Evolutionary conservation across 2,797 vertebrate species (phyloP), one percentile per base, ranked within the genome.

Genomic region (Podargus strigoides): DNA sequence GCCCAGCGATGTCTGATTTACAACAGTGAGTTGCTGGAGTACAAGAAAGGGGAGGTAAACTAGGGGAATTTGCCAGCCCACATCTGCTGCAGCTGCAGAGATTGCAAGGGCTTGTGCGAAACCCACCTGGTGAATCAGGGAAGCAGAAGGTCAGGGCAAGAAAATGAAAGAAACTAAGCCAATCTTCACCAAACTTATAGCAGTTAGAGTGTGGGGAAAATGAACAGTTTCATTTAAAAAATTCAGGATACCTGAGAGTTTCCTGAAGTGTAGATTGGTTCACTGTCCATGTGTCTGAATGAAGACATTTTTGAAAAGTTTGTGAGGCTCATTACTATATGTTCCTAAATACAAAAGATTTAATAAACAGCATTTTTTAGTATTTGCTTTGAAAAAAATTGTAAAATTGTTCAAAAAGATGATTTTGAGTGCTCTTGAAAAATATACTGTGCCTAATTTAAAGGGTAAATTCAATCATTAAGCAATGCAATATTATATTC

Each of bases 111-210:
- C 26, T 56, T 76, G 34, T 34, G 58, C 11, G 72, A 87, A 95
- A 46, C 14, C 81, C 93, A 95, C 69, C 89, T 95, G 86, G 30
- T 67, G 32, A 87, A 87, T 89, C 26, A 77, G 39, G 58, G 89
- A 97, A 97, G 68, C 46, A 83, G 78, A 36, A 5, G 67, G 32
- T 28, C 23, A 79, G 9, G 36, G 59, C 34, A 58, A 79, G 44
- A 83, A 90, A 93, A 68, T 16, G 24, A 89, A 95, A 90, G 49
- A 22, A 64, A 5, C 7, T 5, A 56, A 80, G 77, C 18, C 5
- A 53, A 32, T 52, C 30, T 77, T 89, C 21, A 47, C 17, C 52
- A 83, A 81, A 56, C 10, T 42, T 56, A 67, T 8, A 67, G 20
- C 24, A 47, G 20, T 37, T 53, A 23, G 28, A 66, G 19, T 22